Evolutionary conservation across 1,140 invertebrate species (phyloP).

Genomic region (Drosophila orosa): DNA sequence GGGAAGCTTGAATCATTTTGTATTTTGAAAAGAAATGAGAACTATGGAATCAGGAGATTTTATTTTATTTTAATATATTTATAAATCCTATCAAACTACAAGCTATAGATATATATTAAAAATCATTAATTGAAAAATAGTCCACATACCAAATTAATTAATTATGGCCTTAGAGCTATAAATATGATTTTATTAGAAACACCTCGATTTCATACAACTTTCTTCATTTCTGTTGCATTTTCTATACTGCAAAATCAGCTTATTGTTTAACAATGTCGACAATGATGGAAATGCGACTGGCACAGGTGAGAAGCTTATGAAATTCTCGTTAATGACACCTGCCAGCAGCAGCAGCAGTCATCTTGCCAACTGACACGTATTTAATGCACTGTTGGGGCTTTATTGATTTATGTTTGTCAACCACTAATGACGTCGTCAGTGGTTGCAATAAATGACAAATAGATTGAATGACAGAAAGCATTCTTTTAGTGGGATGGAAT

Average conservation of each 20-base stretch:
- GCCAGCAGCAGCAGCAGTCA: constrained; percentile 15
- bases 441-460: constrained; percentile 30
- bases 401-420: constrained; percentile 64
- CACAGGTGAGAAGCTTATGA: constrained; percentile 52
- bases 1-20: background rate
- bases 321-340: constrained; percentile 54
- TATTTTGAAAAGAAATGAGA: background rate
- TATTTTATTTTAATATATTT: background rate
- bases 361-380: constrained; percentile 30
- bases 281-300: constrained; percentile 19
- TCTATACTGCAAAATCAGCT: background rate
- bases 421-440: constrained; percentile 38
- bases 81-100: background rate
- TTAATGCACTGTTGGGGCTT: constrained; percentile 62
- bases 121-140: no score
- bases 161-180: background rate
- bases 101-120: no score
- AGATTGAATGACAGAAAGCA: constrained; percentile 2
- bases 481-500: background rate
- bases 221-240: background rate
- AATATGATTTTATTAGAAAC: background rate
- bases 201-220: background rate
- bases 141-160: background rate
- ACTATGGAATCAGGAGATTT: background rate
- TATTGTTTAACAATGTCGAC: constrained; percentile 13